These are phyloP conservation scores for Subanguina moxae DNA, from an alignment of 1,140 invertebrate genomes.

Conservation along the genomic window DNA sequence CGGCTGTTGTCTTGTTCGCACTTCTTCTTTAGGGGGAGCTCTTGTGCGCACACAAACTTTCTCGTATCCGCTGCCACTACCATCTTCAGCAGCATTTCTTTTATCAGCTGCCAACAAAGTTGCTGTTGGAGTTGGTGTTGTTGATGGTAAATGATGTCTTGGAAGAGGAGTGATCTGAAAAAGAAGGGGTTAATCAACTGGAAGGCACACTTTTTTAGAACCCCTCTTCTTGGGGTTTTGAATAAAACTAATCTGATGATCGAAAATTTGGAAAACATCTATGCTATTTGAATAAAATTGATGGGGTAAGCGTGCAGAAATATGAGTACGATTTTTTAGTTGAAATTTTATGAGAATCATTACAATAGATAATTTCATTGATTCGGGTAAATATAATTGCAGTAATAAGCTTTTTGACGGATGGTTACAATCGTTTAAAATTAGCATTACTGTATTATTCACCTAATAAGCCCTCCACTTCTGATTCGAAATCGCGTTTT, in stretches of 20 bases:
- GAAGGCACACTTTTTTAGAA: slow-evolving; percentile 6
- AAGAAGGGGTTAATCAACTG: slow-evolving; percentile 1
- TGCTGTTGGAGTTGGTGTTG: not conserved
- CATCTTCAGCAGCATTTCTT: not conserved
- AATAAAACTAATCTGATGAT: slow-evolving; percentile 5
- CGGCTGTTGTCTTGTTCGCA: slow-evolving; percentile 25
- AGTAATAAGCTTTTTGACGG: too few species aligned
- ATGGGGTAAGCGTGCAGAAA: too few species aligned
- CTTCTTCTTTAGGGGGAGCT: slow-evolving; percentile 28
- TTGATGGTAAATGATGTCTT: slow-evolving; percentile 1
- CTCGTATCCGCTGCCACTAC: not conserved
- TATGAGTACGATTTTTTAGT: too few species aligned
- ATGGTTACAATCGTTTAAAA: too few species aligned
- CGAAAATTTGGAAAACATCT: not conserved
- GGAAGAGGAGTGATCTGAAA: not conserved
- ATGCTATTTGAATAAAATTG: too few species aligned
- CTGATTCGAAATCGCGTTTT: too few species aligned
- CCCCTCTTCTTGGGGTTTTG: slow-evolving; percentile 4
- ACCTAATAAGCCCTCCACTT: too few species aligned
- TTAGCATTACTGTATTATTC: too few species aligned
- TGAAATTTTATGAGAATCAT: too few species aligned
- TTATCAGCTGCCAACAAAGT: not conserved
- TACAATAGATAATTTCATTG: too few species aligned
- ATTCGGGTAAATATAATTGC: too few species aligned
- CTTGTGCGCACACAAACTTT: slow-evolving; percentile 16